phyloP scores from a whole-genome alignment of 1,140 invertebrate species.

The Antheraea pernyi region DNA sequence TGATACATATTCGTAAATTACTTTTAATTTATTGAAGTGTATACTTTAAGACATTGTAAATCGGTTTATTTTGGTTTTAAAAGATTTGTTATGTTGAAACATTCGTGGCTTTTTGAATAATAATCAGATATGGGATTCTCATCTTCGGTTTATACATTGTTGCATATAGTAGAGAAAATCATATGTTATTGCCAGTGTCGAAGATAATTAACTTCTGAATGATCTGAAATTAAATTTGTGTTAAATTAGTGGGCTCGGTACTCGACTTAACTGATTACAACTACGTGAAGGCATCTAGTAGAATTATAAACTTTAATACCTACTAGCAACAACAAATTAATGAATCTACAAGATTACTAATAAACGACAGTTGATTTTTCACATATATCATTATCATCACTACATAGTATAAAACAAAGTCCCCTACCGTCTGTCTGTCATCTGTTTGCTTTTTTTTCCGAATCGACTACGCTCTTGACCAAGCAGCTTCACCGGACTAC shows the following conservation, averaged over 20 bases:
- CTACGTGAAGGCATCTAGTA: too few relatives aligned
- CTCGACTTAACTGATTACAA: not conserved
- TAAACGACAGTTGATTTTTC: too few relatives aligned
- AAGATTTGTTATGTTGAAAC: conserved; percentile 55
- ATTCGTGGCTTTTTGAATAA: conserved; percentile 36
- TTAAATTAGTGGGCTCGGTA: not conserved
- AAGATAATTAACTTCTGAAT: conserved; percentile 9
- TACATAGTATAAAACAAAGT: too few relatives aligned
- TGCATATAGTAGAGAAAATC: conserved; percentile 5
- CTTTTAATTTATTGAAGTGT: conserved; percentile 76
- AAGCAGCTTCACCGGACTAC: too few relatives aligned
- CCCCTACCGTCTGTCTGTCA: too few relatives aligned
- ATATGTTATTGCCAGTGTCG: conserved; percentile 7
- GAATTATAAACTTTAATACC: too few relatives aligned
- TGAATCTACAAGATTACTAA: too few relatives aligned
- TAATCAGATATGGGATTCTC: conserved; percentile 30
- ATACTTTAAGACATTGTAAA: conserved; percentile 73
- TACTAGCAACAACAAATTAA: too few relatives aligned
- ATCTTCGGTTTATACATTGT: conserved; percentile 12
- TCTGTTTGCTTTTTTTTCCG: too few relatives aligned
- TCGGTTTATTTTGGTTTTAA: conserved; percentile 71
- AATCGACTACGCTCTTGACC: too few relatives aligned
- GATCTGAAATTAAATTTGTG: not conserved
- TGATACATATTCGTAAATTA: conserved; percentile 79
- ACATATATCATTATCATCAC: too few relatives aligned